These are phyloP conservation scores for Parotia lawesii DNA, from an alignment of 2,113 vertebrate genomes.

Conservation along the genomic window DNA sequence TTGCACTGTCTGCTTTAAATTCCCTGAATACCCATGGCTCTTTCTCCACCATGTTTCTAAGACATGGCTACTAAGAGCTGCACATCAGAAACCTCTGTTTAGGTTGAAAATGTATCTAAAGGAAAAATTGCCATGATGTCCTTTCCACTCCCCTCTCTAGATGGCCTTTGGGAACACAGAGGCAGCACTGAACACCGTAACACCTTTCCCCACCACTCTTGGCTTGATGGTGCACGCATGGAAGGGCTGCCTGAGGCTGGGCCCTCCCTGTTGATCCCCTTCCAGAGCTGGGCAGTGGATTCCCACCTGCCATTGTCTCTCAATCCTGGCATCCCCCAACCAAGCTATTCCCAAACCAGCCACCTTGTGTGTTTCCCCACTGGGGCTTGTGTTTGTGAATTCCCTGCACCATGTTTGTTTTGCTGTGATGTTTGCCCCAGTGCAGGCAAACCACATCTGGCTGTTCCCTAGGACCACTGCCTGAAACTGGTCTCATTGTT, in stretches of 20 bases:
- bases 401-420: not conserved
- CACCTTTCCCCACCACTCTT: not conserved
- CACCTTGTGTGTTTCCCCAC: not conserved
- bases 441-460: rapidly evolving
- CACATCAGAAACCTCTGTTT: not conserved
- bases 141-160: not conserved
- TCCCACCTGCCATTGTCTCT: rapidly evolving
- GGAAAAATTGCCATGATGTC: not conserved
- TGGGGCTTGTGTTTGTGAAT: rapidly evolving
- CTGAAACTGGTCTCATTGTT: not conserved
- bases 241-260: not conserved
- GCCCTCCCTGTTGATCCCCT: not conserved
- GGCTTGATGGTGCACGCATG: rapidly evolving
- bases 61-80: not conserved
- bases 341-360: not conserved
- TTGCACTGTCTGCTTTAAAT: conserved; percentile 14
- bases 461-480: too few species aligned
- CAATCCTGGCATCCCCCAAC: too few species aligned
- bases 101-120: not conserved
- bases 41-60: not conserved
- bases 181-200: rapidly evolving
- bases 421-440: not conserved
- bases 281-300: not conserved
- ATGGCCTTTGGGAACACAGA: not conserved
- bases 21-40: not conserved